Evolutionary conservation across 2,888 invertebrate genomes (phyloP).

Genomic region (Drosophila subsilvestris): DNA sequence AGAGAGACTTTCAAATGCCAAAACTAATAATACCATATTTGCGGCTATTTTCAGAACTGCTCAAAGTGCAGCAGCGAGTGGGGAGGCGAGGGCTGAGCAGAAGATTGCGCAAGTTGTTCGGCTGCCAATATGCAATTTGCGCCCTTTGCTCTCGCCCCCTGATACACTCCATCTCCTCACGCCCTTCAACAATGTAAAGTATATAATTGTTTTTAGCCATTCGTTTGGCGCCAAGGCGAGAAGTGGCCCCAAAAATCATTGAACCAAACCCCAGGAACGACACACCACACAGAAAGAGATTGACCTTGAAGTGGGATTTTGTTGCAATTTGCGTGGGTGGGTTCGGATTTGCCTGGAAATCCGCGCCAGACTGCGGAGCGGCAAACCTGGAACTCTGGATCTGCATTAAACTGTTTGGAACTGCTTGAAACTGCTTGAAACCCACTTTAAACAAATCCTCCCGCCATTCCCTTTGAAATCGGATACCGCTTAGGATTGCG

Average conservation of each 20-base stretch:
- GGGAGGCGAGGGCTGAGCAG: no score
- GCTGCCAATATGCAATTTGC: constrained; percentile 18
- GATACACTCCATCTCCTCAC: neutral
- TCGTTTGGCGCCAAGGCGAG: constrained; percentile 35
- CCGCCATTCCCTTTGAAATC: constrained; percentile 14
- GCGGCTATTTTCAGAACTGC: constrained; percentile 30
- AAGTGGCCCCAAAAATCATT: constrained; percentile 18
- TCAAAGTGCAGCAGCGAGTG: constrained; percentile 7
- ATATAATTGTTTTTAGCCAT: constrained; percentile 44
- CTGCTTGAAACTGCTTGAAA: constrained; percentile 14
- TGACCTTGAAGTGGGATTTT: constrained; percentile 46
- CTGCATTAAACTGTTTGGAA: constrained; percentile 27
- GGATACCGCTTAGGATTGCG: constrained; percentile 36
- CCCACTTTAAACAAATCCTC: constrained; percentile 20
- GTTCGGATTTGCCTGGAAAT: constrained; percentile 41
- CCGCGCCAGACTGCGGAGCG: constrained; percentile 21
- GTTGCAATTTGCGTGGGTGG: neutral
- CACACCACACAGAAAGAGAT: neutral
- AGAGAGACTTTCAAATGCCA: constrained; percentile 12
- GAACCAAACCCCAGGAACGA: constrained; percentile 8
- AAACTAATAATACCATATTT: constrained; percentile 35
- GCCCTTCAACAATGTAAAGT: neutral
- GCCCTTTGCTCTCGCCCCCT: constrained; percentile 11
- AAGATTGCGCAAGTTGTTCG: constrained; percentile 17
- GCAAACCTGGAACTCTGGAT: constrained; percentile 33